Evolutionary conservation across 2,113 vertebrate species (phyloP).

Genomic region (Anas platyrhynchos): DNA sequence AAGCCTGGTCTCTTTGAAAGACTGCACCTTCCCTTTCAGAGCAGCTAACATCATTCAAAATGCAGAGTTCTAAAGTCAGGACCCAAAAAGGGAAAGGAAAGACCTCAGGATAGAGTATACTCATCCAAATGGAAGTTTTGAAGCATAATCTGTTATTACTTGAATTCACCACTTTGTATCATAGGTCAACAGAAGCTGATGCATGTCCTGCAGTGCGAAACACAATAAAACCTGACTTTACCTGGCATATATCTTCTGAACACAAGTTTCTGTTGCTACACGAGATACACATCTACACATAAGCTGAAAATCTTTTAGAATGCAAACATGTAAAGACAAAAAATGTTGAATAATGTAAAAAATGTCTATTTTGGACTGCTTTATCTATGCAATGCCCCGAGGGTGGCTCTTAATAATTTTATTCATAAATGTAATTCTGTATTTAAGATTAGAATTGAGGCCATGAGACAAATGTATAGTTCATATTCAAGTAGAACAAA

Average conservation of each 20-base stretch:
- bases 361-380: neutral
- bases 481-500: slow-evolving; percentile 1
- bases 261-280: neutral
- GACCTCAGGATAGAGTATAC: neutral
- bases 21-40: neutral
- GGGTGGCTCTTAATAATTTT: neutral
- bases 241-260: neutral
- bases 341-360: neutral
- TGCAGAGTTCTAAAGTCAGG: neutral
- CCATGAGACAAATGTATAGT: neutral
- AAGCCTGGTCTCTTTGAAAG: neutral
- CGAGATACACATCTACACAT: neutral
- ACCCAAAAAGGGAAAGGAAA: neutral
- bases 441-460: slow-evolving; percentile 13
- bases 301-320: neutral
- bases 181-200: neutral
- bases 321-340: neutral
- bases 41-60: neutral
- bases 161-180: neutral
- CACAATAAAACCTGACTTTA: neutral
- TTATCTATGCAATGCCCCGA: neutral
- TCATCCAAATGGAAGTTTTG: neutral
- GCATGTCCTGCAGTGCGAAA: fast-evolving
- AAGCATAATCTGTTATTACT: neutral
- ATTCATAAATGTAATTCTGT: neutral